Percentiles rank a stretch among this genome's conserved stretches.
These are phyloP conservation scores for Xenentodon cancila DNA, from an alignment of 2,797 vertebrate genomes.

Conservation along the genomic window DNA sequence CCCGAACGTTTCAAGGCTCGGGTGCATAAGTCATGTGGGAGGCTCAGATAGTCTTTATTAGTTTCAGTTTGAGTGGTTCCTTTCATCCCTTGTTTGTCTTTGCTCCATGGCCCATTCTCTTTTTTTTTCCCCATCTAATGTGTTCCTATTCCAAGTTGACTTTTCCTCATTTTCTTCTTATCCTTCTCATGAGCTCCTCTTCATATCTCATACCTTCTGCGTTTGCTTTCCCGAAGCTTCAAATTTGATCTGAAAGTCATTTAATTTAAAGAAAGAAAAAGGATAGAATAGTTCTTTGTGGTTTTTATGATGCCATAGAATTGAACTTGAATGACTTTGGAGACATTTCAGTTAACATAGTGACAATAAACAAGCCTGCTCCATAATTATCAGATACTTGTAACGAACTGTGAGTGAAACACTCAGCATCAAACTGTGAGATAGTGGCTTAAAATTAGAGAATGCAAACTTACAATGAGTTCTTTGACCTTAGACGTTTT, in stretches of 20 bases:
- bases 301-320: background rate
- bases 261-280: background rate
- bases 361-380: background rate
- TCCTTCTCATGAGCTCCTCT: constrained; percentile 36
- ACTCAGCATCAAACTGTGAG: no score
- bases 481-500: no score
- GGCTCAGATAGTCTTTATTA: constrained; percentile 32
- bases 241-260: constrained; percentile 24
- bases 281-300: constrained; percentile 5
- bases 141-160: constrained; percentile 13
- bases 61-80: constrained; percentile 39
- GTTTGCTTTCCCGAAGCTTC: constrained; percentile 18
- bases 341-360: constrained; percentile 20
- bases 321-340: background rate
- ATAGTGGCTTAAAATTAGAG: no score
- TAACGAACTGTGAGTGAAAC: background rate
- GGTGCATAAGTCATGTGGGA: constrained; percentile 55
- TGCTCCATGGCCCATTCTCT: constrained; percentile 19
- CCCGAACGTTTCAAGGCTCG: constrained; percentile 10
- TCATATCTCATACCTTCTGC: constrained; percentile 23
- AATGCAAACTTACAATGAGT: no score
- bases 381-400: constrained; percentile 16
- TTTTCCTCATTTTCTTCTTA: constrained; percentile 19
- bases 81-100: constrained; percentile 44
- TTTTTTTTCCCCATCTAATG: background rate